Evolutionary conservation across 2,113 vertebrate species (phyloP), one percentile per base, ranked within the genome.

Genomic region (Eptesicus fuscus): DNA sequence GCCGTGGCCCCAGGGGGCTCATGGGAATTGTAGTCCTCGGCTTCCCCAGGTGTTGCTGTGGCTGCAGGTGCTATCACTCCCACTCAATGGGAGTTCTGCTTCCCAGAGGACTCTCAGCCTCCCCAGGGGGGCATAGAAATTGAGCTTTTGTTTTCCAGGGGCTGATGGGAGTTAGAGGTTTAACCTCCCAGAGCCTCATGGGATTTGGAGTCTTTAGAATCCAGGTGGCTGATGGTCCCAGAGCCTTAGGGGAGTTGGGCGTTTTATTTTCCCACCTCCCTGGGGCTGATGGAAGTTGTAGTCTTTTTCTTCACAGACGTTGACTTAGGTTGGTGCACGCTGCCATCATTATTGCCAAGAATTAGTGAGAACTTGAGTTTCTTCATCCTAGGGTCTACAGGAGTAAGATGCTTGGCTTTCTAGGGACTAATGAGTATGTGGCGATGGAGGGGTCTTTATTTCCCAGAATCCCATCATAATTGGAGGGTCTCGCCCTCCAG

Each of bases 201-300:
- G 83, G 94, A 96, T 74, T 94, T 94, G 76, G 44, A 88, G 87
- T 91, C 73, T 91, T 47, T 77, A 83, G 56, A 40, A 67, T 90
- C 23, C 84, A 95, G 71, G 74, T 89, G 73, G 84, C 89, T 95
- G 91, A 93, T 0, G 22, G 22, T 77, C 56, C 76, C 83, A 65
- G 47, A 82, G 85, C 49, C 42, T 74, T 70, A 18, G 93, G 95
- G 87, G 61, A 76, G 56, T 69, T 65, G 61, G 63, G 12, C 28
- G 23, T 67, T 79, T 86, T 74, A 12, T 69, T 84, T 76, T 56
- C 5, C 74, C 32, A 35, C 22, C 84, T 79, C 84, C n/a, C 20
- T 2, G 14, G 25, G 56, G 20, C 28, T 69, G 20, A 70, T 42
- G 63, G 80, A 25, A 95, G 14, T 42, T 95, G 40, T 11, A 82